Percentiles rank a stretch among this genome's conserved stretches.
These are phyloP conservation scores for Mythimna loreyi DNA, from an alignment of 2,888 invertebrate species.

Conservation along the genomic window DNA sequence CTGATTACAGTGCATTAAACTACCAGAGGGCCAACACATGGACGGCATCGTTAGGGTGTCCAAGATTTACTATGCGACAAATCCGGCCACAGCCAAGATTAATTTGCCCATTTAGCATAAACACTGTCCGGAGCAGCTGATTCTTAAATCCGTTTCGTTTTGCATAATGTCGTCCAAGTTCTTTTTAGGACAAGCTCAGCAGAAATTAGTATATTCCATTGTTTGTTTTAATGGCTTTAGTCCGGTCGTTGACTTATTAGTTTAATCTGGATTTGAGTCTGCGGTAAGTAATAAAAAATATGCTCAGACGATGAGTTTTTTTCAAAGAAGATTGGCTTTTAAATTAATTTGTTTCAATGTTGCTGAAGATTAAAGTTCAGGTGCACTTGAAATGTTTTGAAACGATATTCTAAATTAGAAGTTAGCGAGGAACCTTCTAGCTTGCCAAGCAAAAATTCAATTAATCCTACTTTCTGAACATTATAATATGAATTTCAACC, in stretches of 20 bases:
- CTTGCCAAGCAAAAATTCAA: not conserved
- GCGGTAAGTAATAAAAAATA: slow-evolving; percentile 25
- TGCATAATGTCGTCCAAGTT: slow-evolving; percentile 62
- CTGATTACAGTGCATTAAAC: slow-evolving; percentile 21
- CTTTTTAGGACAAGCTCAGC: slow-evolving; percentile 50
- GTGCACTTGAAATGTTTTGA: not conserved
- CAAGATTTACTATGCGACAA: slow-evolving; percentile 64
- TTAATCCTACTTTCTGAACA: not conserved
- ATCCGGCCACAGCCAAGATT: slow-evolving; percentile 59
- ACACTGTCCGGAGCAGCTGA: slow-evolving; percentile 65
- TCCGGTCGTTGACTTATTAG: slow-evolving; percentile 46
- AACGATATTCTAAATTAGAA: slow-evolving; percentile 5
- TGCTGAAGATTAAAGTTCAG: not conserved
- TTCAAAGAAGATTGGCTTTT: slow-evolving; percentile 18
- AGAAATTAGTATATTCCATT: slow-evolving; percentile 50
- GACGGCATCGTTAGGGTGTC: slow-evolving; percentile 52
- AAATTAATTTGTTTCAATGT: not conserved
- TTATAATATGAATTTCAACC: slow-evolving; percentile 22
- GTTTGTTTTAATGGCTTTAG: slow-evolving; percentile 46
- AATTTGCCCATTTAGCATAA: slow-evolving; percentile 68
- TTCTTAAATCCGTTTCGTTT: slow-evolving; percentile 65
- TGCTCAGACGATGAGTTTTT: slow-evolving; percentile 5
- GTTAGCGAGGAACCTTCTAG: not conserved
- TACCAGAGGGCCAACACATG: slow-evolving; percentile 26
- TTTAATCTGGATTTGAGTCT: slow-evolving; percentile 32